These are phyloP conservation scores for Lottia gigantea DNA, from an alignment of 2,888 invertebrate species.

Conservation along the genomic window DNA sequence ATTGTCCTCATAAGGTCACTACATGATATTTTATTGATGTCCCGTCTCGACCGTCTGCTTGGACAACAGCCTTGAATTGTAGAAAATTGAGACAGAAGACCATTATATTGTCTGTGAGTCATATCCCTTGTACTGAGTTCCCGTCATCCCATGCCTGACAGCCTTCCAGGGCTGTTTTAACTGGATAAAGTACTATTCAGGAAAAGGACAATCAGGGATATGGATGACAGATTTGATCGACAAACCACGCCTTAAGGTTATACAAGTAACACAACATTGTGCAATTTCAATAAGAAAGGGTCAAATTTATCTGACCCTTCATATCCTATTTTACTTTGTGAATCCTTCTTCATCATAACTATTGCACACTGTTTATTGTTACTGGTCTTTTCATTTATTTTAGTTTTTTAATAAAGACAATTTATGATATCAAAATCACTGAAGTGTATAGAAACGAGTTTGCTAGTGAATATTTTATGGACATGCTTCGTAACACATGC, in stretches of 20 bases:
- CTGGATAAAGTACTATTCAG: too few species aligned
- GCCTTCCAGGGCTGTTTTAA: too few species aligned
- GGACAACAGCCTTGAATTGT: too few species aligned
- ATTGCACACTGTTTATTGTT: neutral
- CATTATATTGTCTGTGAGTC: conserved; percentile 1
- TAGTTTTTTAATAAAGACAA: too few species aligned
- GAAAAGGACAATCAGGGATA: neutral
- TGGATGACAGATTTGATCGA: neutral
- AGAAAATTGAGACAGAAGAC: neutral
- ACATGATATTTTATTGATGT: neutral
- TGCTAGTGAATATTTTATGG: neutral
- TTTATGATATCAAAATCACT: too few species aligned
- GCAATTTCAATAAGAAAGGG: conserved; percentile 3
- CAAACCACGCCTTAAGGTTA: conserved; percentile 5
- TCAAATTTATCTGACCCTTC: neutral
- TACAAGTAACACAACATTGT: conserved; percentile 4
- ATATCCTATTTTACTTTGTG: neutral
- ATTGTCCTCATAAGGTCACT: conserved; percentile 8
- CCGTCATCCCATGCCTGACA: neutral
- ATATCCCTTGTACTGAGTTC: neutral
- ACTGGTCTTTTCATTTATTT: neutral
- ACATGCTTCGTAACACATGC: neutral
- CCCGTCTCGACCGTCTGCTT: too few species aligned
- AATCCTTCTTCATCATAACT: neutral
- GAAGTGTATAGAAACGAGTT: too few species aligned